Evolutionary conservation across 2,888 invertebrate genomes (phyloP), one percentile per base, ranked within the genome.

Genomic region (Trissonchulus sp.): DNA sequence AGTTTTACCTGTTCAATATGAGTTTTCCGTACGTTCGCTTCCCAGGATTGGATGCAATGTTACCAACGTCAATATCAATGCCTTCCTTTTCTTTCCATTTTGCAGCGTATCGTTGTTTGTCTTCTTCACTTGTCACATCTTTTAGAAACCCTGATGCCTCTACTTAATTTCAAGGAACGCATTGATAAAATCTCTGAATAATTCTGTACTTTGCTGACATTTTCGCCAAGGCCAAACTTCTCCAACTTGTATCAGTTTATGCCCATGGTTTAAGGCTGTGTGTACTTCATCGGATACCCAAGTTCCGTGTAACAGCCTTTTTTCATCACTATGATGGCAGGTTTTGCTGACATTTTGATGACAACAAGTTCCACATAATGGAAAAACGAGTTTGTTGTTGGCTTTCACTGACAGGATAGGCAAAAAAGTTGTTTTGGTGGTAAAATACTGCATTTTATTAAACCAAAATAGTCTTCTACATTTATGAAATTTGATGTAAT

Each of bases 401-500:
- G 75, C 75, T 75, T 77, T 72, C 23, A 73, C 77, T 0, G 82
- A 81, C 1, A 83, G 75, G 0, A 83, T 81, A 8, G 82, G 82
- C 38, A 79, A 79, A 72, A 80, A 81, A 82, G 72, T 8, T 76
- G 68, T 63, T 77, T 60, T 1, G 81, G 82, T 3, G 82, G 81
- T 18, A 81, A 31, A 2, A 83, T 74, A 73, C 77, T 79, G 71
- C 80, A 81, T 63, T 82, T 78, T 1, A 81, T 74, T 0, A 82
- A 18, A 1, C 82, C 83, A n/a, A 60, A 60, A n/a, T 60, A 60
- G 18, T 60, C 31, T 30, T n/a, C 18, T 8, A 72, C 48, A 3
- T 15, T 3, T 23, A 3, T 30, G 60, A 74, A 74, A 34, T 74
- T 68, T n/a, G 71, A 69, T 3, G 75, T 74, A 2, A 74, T 69